Conservation (phyloP, 2,797 vertebrate species). For the Spondyliosoma cantharus region DNA sequence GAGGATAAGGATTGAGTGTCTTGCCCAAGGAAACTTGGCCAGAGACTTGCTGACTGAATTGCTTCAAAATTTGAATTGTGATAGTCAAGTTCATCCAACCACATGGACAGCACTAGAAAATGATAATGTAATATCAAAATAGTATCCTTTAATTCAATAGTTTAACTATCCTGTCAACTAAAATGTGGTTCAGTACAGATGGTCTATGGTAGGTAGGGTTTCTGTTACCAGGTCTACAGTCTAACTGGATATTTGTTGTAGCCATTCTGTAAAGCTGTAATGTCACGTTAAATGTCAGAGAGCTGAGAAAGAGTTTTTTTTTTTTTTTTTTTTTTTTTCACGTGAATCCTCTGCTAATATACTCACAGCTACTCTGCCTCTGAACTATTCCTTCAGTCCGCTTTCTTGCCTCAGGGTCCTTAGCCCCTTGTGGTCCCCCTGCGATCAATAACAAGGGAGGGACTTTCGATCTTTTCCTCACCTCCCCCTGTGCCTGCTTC, state of each 20-base stretch:
- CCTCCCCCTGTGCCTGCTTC: slow-evolving; percentile 19
- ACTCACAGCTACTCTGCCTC: slow-evolving; percentile 52
- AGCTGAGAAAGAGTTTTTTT: slow-evolving; percentile 32
- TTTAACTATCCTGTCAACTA: neutral
- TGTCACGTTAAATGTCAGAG: slow-evolving; percentile 66
- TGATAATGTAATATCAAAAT: neutral
- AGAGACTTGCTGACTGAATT: neutral
- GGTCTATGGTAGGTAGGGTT: neutral
- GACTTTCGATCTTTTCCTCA: slow-evolving; percentile 45
- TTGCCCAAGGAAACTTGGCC: slow-evolving; percentile 14
- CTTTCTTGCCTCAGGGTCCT: slow-evolving; percentile 56
- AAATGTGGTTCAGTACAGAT: neutral
- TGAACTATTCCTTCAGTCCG: slow-evolving; percentile 40
- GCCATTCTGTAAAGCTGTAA: slow-evolving; percentile 44
- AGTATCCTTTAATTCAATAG: neutral
- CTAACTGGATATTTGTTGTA: slow-evolving; percentile 23
- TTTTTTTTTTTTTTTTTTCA: neutral
- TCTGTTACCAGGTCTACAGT: slow-evolving; percentile 10
- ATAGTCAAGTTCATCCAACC: neutral
- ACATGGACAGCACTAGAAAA: neutral
- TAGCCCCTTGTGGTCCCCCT: slow-evolving; percentile 27
- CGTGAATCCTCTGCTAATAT: slow-evolving; percentile 56
- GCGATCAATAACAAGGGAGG: slow-evolving; percentile 54
- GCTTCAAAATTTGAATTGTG: neutral
- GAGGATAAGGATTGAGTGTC: neutral